Percentiles rank a stretch among this genome's conserved stretches.
Evolutionary conservation across 2,797 vertebrate species (phyloP).

Genomic region (Glyptemys insculpta): DNA sequence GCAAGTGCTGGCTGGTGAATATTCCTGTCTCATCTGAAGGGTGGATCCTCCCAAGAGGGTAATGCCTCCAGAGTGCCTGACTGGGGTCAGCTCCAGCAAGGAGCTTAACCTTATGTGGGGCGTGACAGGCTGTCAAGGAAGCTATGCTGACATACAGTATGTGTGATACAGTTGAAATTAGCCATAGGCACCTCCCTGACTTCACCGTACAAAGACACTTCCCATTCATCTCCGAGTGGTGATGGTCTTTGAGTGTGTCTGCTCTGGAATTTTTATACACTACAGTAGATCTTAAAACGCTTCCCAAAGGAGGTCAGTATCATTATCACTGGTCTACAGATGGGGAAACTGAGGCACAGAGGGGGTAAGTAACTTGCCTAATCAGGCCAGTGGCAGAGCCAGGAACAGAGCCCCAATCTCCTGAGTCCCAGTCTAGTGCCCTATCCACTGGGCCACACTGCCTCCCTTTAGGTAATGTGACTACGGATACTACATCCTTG

Average conservation of each 20-base stretch:
- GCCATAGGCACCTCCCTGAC: not conserved
- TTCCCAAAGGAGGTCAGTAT: not conserved
- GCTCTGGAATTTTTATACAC: not conserved
- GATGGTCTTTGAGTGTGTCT: not conserved
- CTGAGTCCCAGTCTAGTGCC: not conserved
- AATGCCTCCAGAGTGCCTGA: accelerated
- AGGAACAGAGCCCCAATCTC: not conserved
- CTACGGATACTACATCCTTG: not conserved
- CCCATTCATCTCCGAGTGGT: not conserved
- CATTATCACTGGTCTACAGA: not conserved
- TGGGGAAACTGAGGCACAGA: not conserved
- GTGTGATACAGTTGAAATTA: not conserved
- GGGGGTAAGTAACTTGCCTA: not conserved
- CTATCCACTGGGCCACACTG: not conserved
- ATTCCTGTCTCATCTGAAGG: not conserved
- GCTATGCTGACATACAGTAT: not conserved
- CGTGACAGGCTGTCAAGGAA: not conserved
- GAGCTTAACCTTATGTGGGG: not conserved
- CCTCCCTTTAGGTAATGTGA: not conserved
- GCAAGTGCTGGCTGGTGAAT: not conserved
- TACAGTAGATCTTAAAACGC: not conserved
- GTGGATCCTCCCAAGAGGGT: accelerated
- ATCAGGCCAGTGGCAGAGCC: not conserved
- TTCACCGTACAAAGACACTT: not conserved
- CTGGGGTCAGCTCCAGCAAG: not conserved